Percentiles rank a stretch among this genome's conserved stretches.
These are phyloP conservation scores for Rhinoraja longicauda DNA, from an alignment of 2,797 vertebrate genomes.

Conservation along the genomic window DNA sequence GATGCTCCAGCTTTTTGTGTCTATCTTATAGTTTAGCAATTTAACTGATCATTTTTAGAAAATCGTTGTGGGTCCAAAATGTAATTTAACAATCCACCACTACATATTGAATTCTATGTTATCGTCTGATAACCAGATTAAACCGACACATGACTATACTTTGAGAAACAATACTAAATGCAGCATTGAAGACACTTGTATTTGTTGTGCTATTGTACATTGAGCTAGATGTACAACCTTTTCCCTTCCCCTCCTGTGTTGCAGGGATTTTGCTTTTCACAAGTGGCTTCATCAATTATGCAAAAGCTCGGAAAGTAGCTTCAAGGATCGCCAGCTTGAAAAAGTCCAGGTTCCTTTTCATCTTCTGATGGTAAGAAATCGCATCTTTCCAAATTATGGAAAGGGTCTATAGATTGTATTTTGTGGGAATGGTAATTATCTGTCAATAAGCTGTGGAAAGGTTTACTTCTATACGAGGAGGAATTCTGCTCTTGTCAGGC, in stretches of 20 bases:
- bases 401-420: too few relatives aligned
- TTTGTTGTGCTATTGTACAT: neutral
- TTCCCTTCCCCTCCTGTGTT: neutral
- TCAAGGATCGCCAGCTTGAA: constrained; percentile 29
- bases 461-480: neutral
- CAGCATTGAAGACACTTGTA: neutral
- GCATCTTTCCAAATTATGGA: neutral
- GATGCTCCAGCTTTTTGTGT: too few relatives aligned
- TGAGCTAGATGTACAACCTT: neutral
- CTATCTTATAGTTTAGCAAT: neutral
- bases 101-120: neutral
- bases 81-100: neutral
- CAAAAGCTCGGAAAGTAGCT: constrained; percentile 15
- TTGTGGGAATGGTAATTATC: too few relatives aligned
- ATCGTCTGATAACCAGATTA: neutral
- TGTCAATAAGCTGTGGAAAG: neutral
- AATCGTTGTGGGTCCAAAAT: neutral
- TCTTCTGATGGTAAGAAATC: constrained; percentile 26
- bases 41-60: neutral
- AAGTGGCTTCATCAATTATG: constrained; percentile 26
- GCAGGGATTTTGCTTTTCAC: constrained; percentile 34
- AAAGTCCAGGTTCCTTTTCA: constrained; percentile 26
- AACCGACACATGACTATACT: neutral
- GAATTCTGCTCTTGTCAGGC: neutral
- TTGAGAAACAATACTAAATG: neutral